These are phyloP conservation scores for Prietella phreatophila DNA, from an alignment of 2,113 vertebrate species.

Conservation along the genomic window DNA sequence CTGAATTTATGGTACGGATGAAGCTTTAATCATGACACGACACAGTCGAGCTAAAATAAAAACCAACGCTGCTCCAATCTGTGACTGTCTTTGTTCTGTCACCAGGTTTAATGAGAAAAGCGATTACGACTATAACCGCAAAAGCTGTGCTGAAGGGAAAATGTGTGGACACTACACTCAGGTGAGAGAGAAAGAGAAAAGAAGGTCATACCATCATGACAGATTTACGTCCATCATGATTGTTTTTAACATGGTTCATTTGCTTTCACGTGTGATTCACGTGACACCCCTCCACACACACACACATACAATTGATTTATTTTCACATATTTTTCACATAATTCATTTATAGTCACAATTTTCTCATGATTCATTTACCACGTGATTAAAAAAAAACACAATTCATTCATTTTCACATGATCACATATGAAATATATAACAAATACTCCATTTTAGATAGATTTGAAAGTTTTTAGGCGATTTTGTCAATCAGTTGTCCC, in stretches of 20 bases:
- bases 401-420: too few relatives aligned
- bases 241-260: not conserved
- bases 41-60: not conserved
- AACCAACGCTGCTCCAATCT: not conserved
- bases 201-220: not conserved
- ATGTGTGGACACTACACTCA: conserved; percentile 77
- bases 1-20: conserved; percentile 58
- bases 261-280: not conserved
- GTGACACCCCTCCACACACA: fast-evolving
- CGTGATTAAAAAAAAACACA: too few relatives aligned
- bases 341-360: not conserved
- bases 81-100: not conserved
- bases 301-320: not conserved
- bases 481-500: too few relatives aligned
- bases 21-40: not conserved
- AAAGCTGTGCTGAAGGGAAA: conserved; percentile 65
- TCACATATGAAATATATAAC: too few relatives aligned
- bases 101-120: conserved; percentile 53
- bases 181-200: conserved; percentile 53
- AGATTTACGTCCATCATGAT: not conserved
- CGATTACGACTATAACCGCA: conserved; percentile 63
- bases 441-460: too few relatives aligned
- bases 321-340: not conserved
- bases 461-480: too few relatives aligned
- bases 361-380: too few relatives aligned